These are phyloP conservation scores for Perca schrenkii DNA, from an alignment of 2,113 vertebrate genomes.

Conservation along the genomic window DNA sequence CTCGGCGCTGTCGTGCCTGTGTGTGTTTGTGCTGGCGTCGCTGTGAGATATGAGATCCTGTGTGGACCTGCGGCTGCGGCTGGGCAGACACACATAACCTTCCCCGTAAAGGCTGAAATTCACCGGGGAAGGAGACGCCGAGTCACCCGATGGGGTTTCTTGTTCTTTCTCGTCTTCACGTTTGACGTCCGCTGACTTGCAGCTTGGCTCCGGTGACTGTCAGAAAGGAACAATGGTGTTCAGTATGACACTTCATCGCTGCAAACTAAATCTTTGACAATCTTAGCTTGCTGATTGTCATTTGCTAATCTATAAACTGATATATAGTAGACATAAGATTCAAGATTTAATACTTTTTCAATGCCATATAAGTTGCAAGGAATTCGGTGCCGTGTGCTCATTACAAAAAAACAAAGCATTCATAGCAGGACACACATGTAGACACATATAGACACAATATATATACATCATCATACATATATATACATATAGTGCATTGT, in stretches of 20 bases:
- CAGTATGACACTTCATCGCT: background rate
- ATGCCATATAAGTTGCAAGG: no score
- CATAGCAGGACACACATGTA: no score
- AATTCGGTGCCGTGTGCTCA: no score
- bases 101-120: background rate
- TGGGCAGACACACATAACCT: constrained; percentile 69
- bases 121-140: background rate
- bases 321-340: background rate
- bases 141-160: background rate
- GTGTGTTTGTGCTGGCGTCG: background rate
- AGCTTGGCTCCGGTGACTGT: background rate
- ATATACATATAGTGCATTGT: no score
- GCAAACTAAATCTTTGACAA: background rate
- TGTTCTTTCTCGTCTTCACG: constrained; percentile 8
- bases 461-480: no score
- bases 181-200: background rate
- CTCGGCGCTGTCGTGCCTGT: background rate
- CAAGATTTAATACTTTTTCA: no score
- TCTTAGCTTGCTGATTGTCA: background rate
- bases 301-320: background rate
- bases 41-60: constrained; percentile 47
- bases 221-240: background rate
- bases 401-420: no score
- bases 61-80: constrained; percentile 27
- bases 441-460: no score